Evolutionary conservation across 2,888 invertebrate species (phyloP), one percentile per base, ranked within the genome.

Genomic region (Plagodis pulveraria): DNA sequence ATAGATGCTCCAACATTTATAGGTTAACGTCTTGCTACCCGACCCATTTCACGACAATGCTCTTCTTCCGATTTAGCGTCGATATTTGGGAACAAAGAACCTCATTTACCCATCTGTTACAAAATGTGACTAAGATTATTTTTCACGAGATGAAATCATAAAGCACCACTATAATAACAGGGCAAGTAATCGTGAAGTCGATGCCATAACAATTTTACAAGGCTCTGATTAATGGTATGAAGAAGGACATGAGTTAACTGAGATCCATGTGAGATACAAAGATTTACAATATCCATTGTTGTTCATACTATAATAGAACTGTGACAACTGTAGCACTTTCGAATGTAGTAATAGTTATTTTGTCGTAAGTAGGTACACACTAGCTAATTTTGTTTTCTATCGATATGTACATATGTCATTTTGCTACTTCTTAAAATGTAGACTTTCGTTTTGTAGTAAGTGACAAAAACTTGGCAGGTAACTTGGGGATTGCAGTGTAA

Each of bases 221-320:
- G 73, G 73, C 66, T 56, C 66, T 78, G 80, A 80, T 80, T 77
- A 77, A 80, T 79, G 72, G 68, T 57, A 67, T 70, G 72, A 69
- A 65, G 67, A 55, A 62, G 44, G 47, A 43, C 62, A 63, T 67
- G 66, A 67, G 10, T n/a, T 22, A 22, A 22, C 22, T 22, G 22
- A 22, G 22, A 22, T 4, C 22, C 22, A 4, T 22, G 22, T 22
- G 22, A 22, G 22, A 22, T 22, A 4, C 22, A 22, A 22, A 22
- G n/a, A n/a, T n/a, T n/a, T n/a, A n/a, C n/a, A n/a, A n/a, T n/a
- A n/a, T n/a, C n/a, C n/a, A n/a, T n/a, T n/a, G n/a, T n/a, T n/a
- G n/a, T n/a, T n/a, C n/a, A n/a, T n/a, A n/a, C n/a, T n/a, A n/a
- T n/a, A n/a, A n/a, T n/a, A n/a, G n/a, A n/a, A n/a, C n/a, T n/a